Evolutionary conservation across 2,888 invertebrate genomes (phyloP), one percentile per base, ranked within the genome.

Genomic region (Pachliopta kotzebuea): DNA sequence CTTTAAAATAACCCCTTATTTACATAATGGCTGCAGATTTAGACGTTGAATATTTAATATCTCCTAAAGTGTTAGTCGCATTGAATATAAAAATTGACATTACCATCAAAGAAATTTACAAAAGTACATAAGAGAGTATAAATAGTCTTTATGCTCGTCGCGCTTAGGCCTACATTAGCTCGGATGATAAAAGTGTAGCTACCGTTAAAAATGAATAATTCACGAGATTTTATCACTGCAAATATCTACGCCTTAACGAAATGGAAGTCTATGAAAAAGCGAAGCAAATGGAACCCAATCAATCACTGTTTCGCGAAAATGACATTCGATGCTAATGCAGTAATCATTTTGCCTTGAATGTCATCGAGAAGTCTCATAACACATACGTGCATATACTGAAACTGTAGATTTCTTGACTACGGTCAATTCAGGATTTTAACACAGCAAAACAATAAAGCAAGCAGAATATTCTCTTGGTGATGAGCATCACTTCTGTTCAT

Each of bases 291-390:
- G 70, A 72, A 68, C 69, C 68, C 72, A 69, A 83, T 85, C 77
- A 78, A 84, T 84, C 80, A 80, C 72, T 72, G 76, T 73, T 72
- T 63, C 70, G 70, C 68, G 70, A 78, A 78, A 79, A 80, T 78
- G 73, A 77, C 73, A 74, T 71, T 74, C 69, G 69, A 69, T 68
- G 62, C 65, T 68, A 69, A 72, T 71, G 67, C 64, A 68, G 56
- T 60, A 62, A 60, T 61, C 55, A 60, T 65, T 66, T 63, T 63
- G 42, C 55, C 21, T 60, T n/a, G 53, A 21, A 61, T 24, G 54
- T 52, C 23, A 58, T 65, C 29, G 54, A 50, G 4, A 50, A 42
- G 2, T 42, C 42, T 42, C 6, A 26, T n/a, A 26, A 3, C 37
- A 37, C 14, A 14, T 37, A 14, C 37, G 37, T 9, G 14, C 31